Percentiles rank a stretch among this genome's conserved stretches.
phyloP scores from a whole-genome alignment of 2,888 invertebrate genomes.

The Nephrotoma flavescens region DNA sequence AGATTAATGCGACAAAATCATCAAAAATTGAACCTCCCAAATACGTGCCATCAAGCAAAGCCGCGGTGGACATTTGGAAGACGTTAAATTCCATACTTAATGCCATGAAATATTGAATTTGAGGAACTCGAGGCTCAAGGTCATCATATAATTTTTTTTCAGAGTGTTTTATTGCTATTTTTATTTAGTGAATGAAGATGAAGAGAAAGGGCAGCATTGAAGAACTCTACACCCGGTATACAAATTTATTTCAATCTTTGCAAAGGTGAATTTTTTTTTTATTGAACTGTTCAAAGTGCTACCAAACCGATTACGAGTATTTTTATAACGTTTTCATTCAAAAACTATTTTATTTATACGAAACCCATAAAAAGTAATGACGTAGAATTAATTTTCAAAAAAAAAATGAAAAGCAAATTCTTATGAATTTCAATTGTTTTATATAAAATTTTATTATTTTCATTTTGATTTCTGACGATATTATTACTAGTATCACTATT shows the following conservation, averaged over 20 bases:
- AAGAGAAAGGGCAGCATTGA: no score
- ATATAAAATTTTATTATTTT: not conserved
- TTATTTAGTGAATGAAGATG: no score
- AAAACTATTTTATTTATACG: not conserved
- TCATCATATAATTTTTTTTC: no score
- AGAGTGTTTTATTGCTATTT: no score
- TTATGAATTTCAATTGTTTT: not conserved
- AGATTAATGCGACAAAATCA: no score
- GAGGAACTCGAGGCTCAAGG: no score
- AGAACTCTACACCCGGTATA: no score
- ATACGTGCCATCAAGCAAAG: no score
- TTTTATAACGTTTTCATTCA: not conserved
- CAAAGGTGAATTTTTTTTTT: not conserved
- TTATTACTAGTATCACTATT: not conserved
- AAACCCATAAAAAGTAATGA: not conserved
- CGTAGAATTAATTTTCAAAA: not conserved
- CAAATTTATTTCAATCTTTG: not conserved
- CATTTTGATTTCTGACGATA: not conserved
- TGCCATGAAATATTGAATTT: no score
- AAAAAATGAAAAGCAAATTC: not conserved
- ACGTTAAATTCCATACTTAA: no score
- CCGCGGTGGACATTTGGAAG: no score
- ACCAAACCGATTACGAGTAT: not conserved
- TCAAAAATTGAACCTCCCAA: no score
- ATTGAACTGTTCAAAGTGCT: not conserved